These are phyloP conservation scores for Hoplodrina blanda DNA, from an alignment of 2,888 invertebrate species.

Conservation along the genomic window DNA sequence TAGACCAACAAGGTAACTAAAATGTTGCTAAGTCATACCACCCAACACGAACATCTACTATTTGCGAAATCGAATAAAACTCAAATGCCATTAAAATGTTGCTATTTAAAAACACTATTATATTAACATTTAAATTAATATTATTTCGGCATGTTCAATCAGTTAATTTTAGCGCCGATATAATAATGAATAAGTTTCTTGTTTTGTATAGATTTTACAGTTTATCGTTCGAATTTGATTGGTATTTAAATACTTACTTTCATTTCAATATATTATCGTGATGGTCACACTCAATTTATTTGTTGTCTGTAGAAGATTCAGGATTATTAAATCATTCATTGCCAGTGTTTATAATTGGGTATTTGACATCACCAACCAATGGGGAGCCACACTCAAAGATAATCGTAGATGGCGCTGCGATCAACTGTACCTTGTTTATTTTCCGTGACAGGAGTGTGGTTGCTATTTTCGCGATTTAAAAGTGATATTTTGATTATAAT, in stretches of 20 bases:
- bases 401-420: too few species aligned
- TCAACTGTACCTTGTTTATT: too few species aligned
- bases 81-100: constrained; percentile 26
- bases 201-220: constrained; percentile 12
- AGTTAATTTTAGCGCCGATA: constrained; percentile 7
- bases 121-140: constrained; percentile 39
- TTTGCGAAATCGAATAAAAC: constrained; percentile 39
- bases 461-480: too few species aligned
- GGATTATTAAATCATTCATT: too few species aligned
- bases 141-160: constrained; percentile 37
- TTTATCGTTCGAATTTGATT: background rate
- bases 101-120: constrained; percentile 18
- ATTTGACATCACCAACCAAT: too few species aligned
- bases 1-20: constrained; percentile 17
- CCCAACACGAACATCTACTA: constrained; percentile 30
- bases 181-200: constrained; percentile 16
- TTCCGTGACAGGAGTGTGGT: too few species aligned
- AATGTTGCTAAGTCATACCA: constrained; percentile 31
- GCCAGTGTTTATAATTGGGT: too few species aligned
- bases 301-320: too few species aligned
- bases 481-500: too few species aligned
- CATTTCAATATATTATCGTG: background rate
- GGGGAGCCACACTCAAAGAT: too few species aligned
- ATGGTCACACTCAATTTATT: too few species aligned
- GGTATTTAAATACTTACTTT: background rate